phyloP scores from a whole-genome alignment of 2,888 invertebrate species.

The Odontothrips loti region DNA sequence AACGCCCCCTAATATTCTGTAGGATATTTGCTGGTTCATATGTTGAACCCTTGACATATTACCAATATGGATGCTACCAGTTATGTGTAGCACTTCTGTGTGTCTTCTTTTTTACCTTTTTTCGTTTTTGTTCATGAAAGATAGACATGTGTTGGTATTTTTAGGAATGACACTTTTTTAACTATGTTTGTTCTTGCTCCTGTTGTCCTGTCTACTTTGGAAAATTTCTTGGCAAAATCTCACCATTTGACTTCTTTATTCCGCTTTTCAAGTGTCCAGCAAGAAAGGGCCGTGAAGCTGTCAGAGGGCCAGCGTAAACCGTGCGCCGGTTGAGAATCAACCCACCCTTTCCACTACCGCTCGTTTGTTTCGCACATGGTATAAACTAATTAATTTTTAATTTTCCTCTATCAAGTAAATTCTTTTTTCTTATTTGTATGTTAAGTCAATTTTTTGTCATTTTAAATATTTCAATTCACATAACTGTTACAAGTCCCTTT shows the following conservation, averaged over 20 bases:
- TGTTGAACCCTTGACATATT: too few species aligned
- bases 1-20: too few species aligned
- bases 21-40: too few species aligned
- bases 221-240: slow-evolving; percentile 22
- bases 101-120: too few species aligned
- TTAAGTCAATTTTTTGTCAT: neutral
- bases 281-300: slow-evolving; percentile 35
- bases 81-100: too few species aligned
- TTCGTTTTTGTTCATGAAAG: too few species aligned
- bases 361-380: slow-evolving; percentile 34
- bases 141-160: neutral
- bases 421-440: slow-evolving; percentile 1
- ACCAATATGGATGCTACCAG: too few species aligned
- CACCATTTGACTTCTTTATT: slow-evolving; percentile 26
- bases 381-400: slow-evolving; percentile 30
- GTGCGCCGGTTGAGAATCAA: slow-evolving; percentile 33
- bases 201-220: neutral
- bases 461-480: neutral
- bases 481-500: neutral
- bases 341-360: slow-evolving; percentile 34
- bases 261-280: slow-evolving; percentile 38
- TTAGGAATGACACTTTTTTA: neutral
- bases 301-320: slow-evolving; percentile 35
- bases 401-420: slow-evolving; percentile 21
- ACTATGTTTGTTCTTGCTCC: slow-evolving; percentile 30